Conservation (phyloP, 1,140 invertebrate genomes). For the Anastrepha ludens region DNA sequence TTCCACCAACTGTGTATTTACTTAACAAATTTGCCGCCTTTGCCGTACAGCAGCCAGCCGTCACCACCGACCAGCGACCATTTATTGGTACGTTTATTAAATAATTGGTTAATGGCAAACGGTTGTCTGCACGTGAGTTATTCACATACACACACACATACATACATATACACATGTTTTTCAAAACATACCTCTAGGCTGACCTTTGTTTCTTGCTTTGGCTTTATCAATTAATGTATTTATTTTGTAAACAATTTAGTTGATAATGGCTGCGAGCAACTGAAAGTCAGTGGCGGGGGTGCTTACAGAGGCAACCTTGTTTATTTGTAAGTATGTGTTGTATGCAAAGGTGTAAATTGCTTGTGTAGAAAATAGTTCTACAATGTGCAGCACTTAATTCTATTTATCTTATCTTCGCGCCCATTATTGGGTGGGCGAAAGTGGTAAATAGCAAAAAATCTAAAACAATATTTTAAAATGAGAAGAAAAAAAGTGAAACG, state of each 20-base stretch:
- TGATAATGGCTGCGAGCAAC: not conserved
- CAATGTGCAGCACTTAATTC: not conserved
- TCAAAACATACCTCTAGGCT: not conserved
- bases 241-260: conserved; percentile 25
- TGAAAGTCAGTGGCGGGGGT: not conserved
- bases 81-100: not conserved
- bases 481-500: not conserved
- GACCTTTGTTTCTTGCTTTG: not conserved
- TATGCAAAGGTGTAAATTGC: not conserved
- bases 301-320: too few species aligned
- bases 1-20: not conserved
- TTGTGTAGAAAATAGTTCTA: conserved; percentile 1
- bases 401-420: not conserved
- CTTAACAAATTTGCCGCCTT: not conserved
- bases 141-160: not conserved
- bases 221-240: conserved; percentile 21
- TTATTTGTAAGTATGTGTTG: not conserved
- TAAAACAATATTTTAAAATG: not conserved
- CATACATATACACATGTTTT: not conserved
- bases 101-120: conserved; percentile 40
- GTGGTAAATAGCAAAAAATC: not conserved
- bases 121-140: not conserved
- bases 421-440: not conserved
- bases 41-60: not conserved
- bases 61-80: not conserved